phyloP scores from a whole-genome alignment of 2,888 invertebrate species.

The Bellardia bayeri region DNA sequence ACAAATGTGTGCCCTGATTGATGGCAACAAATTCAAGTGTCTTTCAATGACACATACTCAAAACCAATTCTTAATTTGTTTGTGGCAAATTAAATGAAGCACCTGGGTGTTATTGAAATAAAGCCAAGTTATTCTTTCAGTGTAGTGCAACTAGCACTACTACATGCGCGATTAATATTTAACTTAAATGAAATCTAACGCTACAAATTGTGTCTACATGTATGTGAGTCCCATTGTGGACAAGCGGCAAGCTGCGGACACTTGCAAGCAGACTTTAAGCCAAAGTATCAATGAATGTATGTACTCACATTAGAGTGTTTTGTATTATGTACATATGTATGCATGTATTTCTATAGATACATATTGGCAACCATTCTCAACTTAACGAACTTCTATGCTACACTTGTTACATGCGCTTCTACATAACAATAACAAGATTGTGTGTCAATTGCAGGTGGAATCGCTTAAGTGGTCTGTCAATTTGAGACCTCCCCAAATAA shows the following conservation, averaged over 20 bases:
- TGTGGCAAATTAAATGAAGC: background rate
- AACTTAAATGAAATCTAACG: constrained; percentile 51
- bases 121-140: constrained; percentile 8
- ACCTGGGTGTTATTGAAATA: background rate
- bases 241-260: constrained; percentile 40
- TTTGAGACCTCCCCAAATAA: constrained; percentile 74
- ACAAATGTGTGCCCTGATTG: background rate
- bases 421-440: constrained; percentile 71
- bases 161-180: constrained; percentile 10
- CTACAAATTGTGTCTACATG: constrained; percentile 26
- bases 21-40: constrained; percentile 17
- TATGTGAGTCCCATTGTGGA: background rate
- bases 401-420: constrained; percentile 67
- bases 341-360: constrained; percentile 32
- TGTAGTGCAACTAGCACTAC: constrained; percentile 25
- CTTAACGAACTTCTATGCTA: constrained; percentile 46
- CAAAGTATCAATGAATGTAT: constrained; percentile 60
- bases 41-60: background rate
- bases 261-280: constrained; percentile 39
- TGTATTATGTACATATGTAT: background rate
- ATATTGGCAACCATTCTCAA: constrained; percentile 50
- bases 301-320: constrained; percentile 28
- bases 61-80: constrained; percentile 2
- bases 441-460: constrained; percentile 77
- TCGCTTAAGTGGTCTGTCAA: constrained; percentile 76